These are phyloP conservation scores for Lucilia cuprina DNA, from an alignment of 1,140 invertebrate genomes.

Conservation along the genomic window DNA sequence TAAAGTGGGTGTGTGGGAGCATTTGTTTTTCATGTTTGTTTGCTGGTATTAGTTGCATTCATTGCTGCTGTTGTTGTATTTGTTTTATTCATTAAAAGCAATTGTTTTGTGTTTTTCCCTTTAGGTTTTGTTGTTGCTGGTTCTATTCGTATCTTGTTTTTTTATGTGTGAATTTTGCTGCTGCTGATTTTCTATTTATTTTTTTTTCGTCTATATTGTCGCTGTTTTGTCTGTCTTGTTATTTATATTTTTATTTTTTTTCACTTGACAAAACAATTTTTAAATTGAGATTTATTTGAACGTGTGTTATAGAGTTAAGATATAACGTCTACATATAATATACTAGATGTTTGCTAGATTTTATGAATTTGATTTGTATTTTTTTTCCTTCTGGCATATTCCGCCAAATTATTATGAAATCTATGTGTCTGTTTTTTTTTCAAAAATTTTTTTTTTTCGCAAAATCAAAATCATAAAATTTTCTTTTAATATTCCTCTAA, in stretches of 20 bases:
- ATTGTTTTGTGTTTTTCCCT: conserved; percentile 13
- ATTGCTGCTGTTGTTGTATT: background rate
- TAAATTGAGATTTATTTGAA: conserved; percentile 14
- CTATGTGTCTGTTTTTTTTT: background rate
- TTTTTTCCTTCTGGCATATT: background rate
- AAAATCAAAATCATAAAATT: background rate
- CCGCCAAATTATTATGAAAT: background rate
- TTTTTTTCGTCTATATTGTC: conserved; percentile 14
- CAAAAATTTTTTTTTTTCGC: background rate
- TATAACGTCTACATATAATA: background rate
- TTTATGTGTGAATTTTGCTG: background rate
- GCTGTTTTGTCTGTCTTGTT: conserved; percentile 22
- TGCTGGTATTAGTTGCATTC: conserved; percentile 17
- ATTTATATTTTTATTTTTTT: background rate
- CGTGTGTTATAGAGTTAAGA: background rate
- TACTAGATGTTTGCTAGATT: too few species aligned
- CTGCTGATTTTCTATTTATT: background rate
- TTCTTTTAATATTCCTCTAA: too few species aligned
- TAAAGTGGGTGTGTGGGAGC: conserved; percentile 1
- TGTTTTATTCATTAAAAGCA: background rate
- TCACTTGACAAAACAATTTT: conserved; percentile 6
- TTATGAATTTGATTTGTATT: background rate
- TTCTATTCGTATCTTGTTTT: background rate
- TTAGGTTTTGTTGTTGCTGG: background rate
- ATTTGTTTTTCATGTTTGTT: background rate